Percentiles rank a stretch among this genome's conserved stretches.
phyloP scores from a whole-genome alignment of 2,888 invertebrate species.

The Salticus scenicus region DNA sequence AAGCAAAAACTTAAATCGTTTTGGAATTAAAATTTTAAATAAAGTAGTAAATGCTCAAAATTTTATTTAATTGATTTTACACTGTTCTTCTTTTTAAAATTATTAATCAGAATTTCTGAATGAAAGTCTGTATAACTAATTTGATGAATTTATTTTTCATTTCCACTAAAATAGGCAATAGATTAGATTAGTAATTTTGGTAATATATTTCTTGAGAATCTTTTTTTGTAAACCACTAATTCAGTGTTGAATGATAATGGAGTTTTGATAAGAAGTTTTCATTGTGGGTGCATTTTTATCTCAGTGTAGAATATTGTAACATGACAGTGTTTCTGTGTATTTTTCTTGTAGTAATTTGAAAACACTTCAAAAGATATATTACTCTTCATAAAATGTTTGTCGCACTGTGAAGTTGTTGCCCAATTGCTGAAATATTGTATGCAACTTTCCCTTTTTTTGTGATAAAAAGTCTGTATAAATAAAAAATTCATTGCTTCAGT shows the following conservation, averaged over 20 bases:
- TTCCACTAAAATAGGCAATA: not conserved
- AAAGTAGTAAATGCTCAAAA: not conserved
- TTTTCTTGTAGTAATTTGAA: constrained; percentile 40
- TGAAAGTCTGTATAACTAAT: too few species aligned
- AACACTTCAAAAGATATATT: constrained; percentile 26
- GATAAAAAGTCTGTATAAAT: constrained; percentile 58
- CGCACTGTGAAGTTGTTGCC: constrained; percentile 60
- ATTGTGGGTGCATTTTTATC: constrained; percentile 53
- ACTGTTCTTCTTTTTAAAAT: too few species aligned
- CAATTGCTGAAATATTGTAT: constrained; percentile 64
- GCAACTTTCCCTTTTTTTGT: constrained; percentile 65
- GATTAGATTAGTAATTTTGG: constrained; percentile 7
- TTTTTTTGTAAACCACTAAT: constrained; percentile 15
- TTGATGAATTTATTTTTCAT: not conserved
- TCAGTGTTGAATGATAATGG: constrained; percentile 27
- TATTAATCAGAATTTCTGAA: too few species aligned
- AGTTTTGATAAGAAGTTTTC: constrained; percentile 41
- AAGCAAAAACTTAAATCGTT: too few species aligned
- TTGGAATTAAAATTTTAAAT: too few species aligned
- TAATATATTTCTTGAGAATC: not conserved
- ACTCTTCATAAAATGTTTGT: constrained; percentile 47
- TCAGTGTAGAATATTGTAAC: constrained; percentile 32
- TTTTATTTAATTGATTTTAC: not conserved
- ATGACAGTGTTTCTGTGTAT: constrained; percentile 49
- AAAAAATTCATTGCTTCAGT: constrained; percentile 13